These are phyloP conservation scores for Hormaphis cornu DNA, from an alignment of 1,140 invertebrate genomes.

Conservation along the genomic window DNA sequence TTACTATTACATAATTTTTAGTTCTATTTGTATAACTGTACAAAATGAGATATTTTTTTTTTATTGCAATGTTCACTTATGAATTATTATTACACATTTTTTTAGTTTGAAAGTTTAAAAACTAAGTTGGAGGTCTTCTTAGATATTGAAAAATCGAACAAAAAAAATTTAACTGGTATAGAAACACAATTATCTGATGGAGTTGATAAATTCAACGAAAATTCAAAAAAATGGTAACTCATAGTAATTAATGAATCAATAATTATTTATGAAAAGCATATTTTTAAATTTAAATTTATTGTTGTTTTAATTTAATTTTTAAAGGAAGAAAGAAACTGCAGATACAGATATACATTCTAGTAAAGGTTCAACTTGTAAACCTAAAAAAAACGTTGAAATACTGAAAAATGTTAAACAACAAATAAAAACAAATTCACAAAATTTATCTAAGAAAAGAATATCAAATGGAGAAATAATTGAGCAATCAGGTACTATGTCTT, in stretches of 20 bases:
- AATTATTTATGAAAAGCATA: neutral
- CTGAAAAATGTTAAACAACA: neutral
- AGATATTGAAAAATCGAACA: constrained; percentile 16
- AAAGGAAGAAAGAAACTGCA: neutral
- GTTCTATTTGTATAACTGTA: too few species aligned
- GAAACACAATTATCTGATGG: neutral
- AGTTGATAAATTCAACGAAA: neutral
- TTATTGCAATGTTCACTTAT: neutral
- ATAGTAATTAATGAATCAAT: neutral
- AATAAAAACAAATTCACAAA: constrained; percentile 14
- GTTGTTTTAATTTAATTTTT: too few species aligned
- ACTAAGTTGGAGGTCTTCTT: constrained; percentile 18
- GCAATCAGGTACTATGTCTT: constrained; percentile 47
- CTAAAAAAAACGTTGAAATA: neutral
- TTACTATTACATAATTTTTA: too few species aligned
- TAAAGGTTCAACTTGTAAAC: neutral
- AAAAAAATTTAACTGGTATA: neutral
- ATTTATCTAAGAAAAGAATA: neutral
- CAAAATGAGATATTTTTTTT: neutral
- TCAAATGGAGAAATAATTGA: constrained; percentile 78
- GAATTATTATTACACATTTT: neutral
- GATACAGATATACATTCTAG: neutral
- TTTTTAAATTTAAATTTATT: too few species aligned
- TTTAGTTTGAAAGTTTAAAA: constrained; percentile 21
- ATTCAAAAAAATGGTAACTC: neutral